These are phyloP conservation scores for Eptesicus fuscus DNA, from an alignment of 2,113 vertebrate species.

Conservation along the genomic window DNA sequence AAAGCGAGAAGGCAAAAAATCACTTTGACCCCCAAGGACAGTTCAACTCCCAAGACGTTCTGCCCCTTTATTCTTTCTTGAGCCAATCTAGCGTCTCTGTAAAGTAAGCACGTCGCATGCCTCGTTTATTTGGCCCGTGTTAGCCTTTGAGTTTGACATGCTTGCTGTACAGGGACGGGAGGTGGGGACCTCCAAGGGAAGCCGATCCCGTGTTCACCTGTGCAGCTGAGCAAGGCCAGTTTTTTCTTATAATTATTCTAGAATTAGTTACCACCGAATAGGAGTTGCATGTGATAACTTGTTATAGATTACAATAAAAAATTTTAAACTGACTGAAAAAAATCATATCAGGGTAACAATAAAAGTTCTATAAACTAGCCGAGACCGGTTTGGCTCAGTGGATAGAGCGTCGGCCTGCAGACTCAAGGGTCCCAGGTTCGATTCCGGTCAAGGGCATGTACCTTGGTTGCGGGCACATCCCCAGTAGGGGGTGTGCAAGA, in stretches of 20 bases:
- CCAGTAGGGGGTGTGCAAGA: too few species aligned
- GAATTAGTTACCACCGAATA: not conserved
- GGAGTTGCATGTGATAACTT: not conserved
- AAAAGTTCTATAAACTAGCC: not conserved
- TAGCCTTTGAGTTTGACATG: too few species aligned
- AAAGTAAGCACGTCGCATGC: not conserved
- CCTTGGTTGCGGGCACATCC: too few species aligned
- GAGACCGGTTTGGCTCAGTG: too few species aligned
- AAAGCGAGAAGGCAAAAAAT: not conserved
- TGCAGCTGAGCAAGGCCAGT: not conserved
- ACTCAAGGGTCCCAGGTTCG: too few species aligned
- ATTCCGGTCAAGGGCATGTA: too few species aligned
- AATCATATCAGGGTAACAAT: not conserved
- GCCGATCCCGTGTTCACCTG: rapidly evolving
- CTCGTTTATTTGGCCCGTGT: too few species aligned
- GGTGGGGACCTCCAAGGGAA: too few species aligned
- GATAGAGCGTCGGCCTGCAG: too few species aligned
- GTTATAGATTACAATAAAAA: not conserved
- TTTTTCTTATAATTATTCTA: not conserved
- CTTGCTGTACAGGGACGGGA: rapidly evolving
- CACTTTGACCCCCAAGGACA: not conserved
- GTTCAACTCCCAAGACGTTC: not conserved
- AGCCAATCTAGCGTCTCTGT: rapidly evolving
- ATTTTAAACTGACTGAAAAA: not conserved
- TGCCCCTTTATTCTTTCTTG: rapidly evolving